A percentile compares a stretch with the other conserved stretches of the same genome.
These are phyloP conservation scores for Phanerotoma sp. DNA, from an alignment of 2,888 invertebrate genomes.

Conservation along the genomic window DNA sequence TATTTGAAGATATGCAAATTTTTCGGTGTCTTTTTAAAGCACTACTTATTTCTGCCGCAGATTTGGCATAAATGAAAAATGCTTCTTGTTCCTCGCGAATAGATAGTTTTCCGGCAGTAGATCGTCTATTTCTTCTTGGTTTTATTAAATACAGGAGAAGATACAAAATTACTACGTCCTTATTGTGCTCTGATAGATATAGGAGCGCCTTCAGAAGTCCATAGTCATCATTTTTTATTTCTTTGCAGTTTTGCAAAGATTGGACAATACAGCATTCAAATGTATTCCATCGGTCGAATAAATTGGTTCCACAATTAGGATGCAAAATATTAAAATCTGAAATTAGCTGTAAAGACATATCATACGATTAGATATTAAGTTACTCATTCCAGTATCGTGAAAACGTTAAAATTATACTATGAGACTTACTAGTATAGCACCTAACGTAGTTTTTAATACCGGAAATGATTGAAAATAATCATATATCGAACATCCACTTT, in stretches of 20 bases:
- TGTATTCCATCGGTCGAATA: not conserved
- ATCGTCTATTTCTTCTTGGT: not conserved
- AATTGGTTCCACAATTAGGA: not conserved
- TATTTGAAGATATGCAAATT: not conserved
- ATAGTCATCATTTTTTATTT: no score
- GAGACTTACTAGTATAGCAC: no score
- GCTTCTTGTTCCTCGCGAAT: slow-evolving; percentile 12
- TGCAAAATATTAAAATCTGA: not conserved
- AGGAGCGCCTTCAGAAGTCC: not conserved
- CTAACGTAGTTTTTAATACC: no score
- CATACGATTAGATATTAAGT: no score
- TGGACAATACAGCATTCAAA: not conserved
- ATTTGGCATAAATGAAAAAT: slow-evolving; percentile 18
- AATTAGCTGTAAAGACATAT: no score
- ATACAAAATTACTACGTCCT: slow-evolving; percentile 7
- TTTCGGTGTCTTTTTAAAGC: slow-evolving; percentile 10
- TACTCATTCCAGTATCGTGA: no score
- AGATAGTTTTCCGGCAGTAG: slow-evolving; percentile 7
- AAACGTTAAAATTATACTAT: no score
- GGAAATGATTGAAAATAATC: no score
- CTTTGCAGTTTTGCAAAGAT: not conserved
- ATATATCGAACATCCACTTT: no score
- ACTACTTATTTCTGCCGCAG: slow-evolving; percentile 12
- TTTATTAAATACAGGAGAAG: slow-evolving; percentile 15
- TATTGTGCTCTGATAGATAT: not conserved